phyloP scores from a whole-genome alignment of 2,113 vertebrate species.

The Oenanthe melanoleuca region DNA sequence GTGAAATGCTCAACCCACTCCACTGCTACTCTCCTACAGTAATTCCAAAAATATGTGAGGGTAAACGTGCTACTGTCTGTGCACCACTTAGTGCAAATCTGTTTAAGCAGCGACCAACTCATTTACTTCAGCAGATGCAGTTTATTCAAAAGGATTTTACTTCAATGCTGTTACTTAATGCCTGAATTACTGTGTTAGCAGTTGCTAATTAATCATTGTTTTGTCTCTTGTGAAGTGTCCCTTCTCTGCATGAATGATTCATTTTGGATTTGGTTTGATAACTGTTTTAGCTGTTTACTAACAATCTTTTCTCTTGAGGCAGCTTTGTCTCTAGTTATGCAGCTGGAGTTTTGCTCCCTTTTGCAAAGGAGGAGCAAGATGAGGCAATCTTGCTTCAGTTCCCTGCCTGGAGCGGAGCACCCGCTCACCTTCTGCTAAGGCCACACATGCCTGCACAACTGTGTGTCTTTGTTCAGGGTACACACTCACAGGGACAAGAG shows the following conservation, averaged over 20 bases:
- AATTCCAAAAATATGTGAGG: conserved; percentile 10
- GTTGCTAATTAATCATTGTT: conserved; percentile 65
- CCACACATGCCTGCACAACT: neutral
- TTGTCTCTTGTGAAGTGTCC: conserved; percentile 52
- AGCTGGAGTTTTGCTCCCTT: conserved; percentile 11
- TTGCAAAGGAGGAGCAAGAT: neutral
- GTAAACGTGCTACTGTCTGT: conserved; percentile 17
- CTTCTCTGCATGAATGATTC: conserved; percentile 29
- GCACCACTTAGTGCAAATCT: conserved; percentile 8
- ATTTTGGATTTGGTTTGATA: conserved; percentile 48
- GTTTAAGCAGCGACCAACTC: neutral
- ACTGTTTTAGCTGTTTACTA: conserved; percentile 52
- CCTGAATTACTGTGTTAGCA: conserved; percentile 38
- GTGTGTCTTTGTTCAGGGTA: neutral
- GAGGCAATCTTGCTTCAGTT: neutral
- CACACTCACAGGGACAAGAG: neutral
- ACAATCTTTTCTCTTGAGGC: conserved; percentile 35
- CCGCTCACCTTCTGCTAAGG: neutral
- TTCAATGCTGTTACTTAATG: conserved; percentile 28
- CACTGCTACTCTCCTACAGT: neutral
- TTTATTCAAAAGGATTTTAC: conserved; percentile 40
- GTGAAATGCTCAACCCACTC: neutral
- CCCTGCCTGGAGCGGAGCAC: neutral
- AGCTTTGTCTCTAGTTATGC: conserved; percentile 17
- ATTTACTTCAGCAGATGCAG: conserved; percentile 13